Conservation (phyloP, 2,797 vertebrate genomes). For the Eremophila alpestris region DNA sequence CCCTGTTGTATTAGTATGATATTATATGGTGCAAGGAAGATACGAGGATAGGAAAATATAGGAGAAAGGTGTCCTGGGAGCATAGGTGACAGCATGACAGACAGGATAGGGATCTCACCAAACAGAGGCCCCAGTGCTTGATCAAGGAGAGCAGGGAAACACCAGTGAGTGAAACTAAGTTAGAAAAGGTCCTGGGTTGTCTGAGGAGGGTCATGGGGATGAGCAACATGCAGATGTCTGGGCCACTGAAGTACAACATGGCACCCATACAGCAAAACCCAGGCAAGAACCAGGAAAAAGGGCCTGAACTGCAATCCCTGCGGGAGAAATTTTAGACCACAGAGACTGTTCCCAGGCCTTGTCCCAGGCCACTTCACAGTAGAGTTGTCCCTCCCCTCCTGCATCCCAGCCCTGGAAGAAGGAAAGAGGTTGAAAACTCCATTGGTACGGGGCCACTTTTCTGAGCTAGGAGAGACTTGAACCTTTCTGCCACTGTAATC, state of each 20-base stretch:
- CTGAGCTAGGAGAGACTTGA: not conserved
- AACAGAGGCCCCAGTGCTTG: not conserved
- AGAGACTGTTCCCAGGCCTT: not conserved
- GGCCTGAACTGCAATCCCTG: not conserved
- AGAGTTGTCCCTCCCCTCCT: not conserved
- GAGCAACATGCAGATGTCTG: accelerated
- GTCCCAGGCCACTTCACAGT: not conserved
- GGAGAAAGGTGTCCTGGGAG: not conserved
- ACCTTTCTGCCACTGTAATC: not conserved
- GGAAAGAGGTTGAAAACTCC: not conserved
- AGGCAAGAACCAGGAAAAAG: not conserved
- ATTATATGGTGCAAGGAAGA: not conserved
- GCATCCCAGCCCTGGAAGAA: not conserved
- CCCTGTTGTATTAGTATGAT: accelerated
- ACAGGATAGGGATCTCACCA: not conserved
- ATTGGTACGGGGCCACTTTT: accelerated
- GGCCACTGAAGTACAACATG: not conserved
- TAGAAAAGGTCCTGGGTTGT: not conserved
- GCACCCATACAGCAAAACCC: accelerated
- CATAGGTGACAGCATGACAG: accelerated
- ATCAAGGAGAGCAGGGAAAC: not conserved
- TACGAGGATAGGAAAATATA: not conserved
- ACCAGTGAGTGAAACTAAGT: accelerated
- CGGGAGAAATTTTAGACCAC: not conserved
- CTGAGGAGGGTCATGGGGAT: accelerated